Evolutionary conservation across 2,888 invertebrate genomes (phyloP), one percentile per base, ranked within the genome.

Genomic region (Lasiommata megera): DNA sequence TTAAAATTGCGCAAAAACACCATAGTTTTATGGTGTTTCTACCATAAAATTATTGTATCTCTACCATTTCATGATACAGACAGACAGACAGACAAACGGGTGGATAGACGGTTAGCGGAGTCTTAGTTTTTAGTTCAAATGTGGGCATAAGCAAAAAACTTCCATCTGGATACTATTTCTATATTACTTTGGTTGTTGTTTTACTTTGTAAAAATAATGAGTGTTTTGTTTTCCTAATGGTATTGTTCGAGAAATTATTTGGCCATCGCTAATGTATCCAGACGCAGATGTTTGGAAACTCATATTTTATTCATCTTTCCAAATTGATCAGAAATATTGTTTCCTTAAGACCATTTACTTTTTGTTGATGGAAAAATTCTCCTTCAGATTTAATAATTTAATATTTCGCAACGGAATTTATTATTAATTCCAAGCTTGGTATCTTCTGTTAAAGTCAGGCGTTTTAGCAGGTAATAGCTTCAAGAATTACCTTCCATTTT

Each of bases 401-500:
- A 52, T 51, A 16, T 53, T 61, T 57, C 31, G 23, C 47, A 40
- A 43, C 41, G 50, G 54, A 57, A 57, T 60, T 58, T 56, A 57
- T 56, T 77, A 80, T 83, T 80, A 83, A 84, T 84, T 82, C 79
- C 65, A 71, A 72, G 69, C 71, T 69, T 66, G 70, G 66, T 68
- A 65, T 70, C 73, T 68, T 75, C 44, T 72, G 76, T 74, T 68
- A 72, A 69, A 77, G 79, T 81, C 82, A 77, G 79, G 71, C 72
- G 64, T 80, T 82, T 65, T 72, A 76, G 74, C 69, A 65, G 70
- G 79, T 79, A 80, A 80, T 76, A 77, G 77, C 79, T 80, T 82
- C 84, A 82, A 79, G 80, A 84, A 75, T 76, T 82, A 75, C 70
- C 63, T 73, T 76, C 76, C 65, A 72, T 73, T 80, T 85, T 81